These are phyloP conservation scores for Athrips mouffetella DNA, from an alignment of 2,888 invertebrate genomes.

Conservation along the genomic window DNA sequence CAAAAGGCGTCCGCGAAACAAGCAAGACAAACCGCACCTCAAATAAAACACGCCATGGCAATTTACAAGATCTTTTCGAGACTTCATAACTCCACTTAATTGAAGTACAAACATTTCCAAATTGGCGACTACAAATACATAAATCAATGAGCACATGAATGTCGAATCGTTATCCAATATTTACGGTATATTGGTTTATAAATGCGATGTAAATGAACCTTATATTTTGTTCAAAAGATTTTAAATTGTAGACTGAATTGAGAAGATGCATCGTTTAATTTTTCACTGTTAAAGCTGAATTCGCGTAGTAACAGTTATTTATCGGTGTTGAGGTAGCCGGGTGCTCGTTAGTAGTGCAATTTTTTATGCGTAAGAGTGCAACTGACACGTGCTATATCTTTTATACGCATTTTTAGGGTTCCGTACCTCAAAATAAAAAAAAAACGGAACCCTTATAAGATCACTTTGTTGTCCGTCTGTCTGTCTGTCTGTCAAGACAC, in stretches of 20 bases:
- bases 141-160: conserved; percentile 42
- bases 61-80: conserved; percentile 37
- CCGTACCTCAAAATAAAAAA: too few species aligned
- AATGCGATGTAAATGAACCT: conserved; percentile 32
- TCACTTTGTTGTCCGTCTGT: too few species aligned
- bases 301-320: conserved; percentile 50
- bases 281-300: conserved; percentile 57
- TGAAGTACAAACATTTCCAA: conserved; percentile 54
- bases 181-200: conserved; percentile 28
- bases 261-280: conserved; percentile 52
- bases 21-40: conserved; percentile 28
- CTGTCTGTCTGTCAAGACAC: too few species aligned
- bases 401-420: too few species aligned
- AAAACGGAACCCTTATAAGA: too few species aligned
- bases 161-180: conserved; percentile 26
- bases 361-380: conserved; percentile 34
- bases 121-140: conserved; percentile 49
- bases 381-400: too few species aligned
- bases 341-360: conserved; percentile 45
- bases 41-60: conserved; percentile 36
- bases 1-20: conserved; percentile 21
- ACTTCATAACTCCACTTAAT: conserved; percentile 53
- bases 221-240: conserved; percentile 32
- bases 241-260: conserved; percentile 45
- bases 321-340: conserved; percentile 42